phyloP scores from a whole-genome alignment of 2,888 invertebrate genomes.

The Sesamia inferens region DNA sequence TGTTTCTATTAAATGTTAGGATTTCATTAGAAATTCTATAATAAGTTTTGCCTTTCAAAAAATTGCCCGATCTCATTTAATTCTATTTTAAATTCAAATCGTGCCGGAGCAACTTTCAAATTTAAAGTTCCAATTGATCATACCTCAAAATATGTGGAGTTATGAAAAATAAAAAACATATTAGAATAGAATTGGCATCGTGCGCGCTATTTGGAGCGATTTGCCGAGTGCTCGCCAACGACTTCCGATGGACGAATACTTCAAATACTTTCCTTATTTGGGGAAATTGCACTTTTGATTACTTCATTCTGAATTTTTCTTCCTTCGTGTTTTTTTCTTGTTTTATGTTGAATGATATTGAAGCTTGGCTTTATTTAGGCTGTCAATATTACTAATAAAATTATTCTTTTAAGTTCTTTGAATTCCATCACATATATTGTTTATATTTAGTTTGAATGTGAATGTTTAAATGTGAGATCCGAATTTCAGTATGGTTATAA shows the following conservation, averaged over 20 bases:
- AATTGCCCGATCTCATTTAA: conserved; percentile 13
- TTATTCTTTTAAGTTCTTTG: not conserved
- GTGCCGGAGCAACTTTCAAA: conserved; percentile 36
- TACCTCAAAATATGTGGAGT: conserved; percentile 63
- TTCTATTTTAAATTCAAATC: conserved; percentile 41
- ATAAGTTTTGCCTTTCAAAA: not conserved
- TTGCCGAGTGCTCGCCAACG: conserved; percentile 76
- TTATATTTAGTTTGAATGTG: conserved; percentile 4
- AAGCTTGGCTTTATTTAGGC: conserved; percentile 28
- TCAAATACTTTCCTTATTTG: conserved; percentile 78
- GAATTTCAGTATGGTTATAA: not conserved
- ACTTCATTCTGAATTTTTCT: conserved; percentile 73
- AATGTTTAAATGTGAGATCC: no score
- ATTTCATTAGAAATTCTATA: not conserved
- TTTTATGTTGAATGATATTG: conserved; percentile 47
- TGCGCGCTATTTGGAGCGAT: conserved; percentile 75
- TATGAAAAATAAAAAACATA: conserved; percentile 69
- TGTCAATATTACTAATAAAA: conserved; percentile 21
- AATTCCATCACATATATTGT: not conserved
- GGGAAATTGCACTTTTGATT: conserved; percentile 79
- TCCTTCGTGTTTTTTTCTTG: conserved; percentile 43
- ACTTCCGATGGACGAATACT: conserved; percentile 80
- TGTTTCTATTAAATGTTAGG: not conserved
- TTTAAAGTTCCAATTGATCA: conserved; percentile 52
- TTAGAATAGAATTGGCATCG: conserved; percentile 76